Conservation (phyloP, 1,140 invertebrate species). For the Goniozus legneri region DNA sequence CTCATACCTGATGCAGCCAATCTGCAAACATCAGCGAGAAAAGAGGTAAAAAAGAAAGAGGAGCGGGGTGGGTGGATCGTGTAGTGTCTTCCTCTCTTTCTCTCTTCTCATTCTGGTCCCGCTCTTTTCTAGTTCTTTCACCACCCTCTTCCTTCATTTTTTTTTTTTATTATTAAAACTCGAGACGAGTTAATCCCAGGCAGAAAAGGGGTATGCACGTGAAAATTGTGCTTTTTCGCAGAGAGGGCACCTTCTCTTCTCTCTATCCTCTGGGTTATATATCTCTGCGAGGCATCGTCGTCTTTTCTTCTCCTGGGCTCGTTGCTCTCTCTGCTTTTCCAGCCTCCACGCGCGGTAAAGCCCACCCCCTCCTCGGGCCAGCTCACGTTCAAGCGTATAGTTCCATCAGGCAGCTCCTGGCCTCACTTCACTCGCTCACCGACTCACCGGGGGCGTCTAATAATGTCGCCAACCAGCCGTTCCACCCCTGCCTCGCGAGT, state of each 20-base stretch:
- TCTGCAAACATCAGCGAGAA: neutral
- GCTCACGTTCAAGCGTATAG: neutral
- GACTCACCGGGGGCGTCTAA: constrained; percentile 52
- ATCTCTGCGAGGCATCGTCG: constrained; percentile 24
- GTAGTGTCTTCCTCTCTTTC: too few species aligned
- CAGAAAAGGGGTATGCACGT: constrained; percentile 12
- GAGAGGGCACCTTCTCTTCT: constrained; percentile 8
- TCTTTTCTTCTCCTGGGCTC: constrained; percentile 44
- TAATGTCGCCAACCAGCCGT: constrained; percentile 55
- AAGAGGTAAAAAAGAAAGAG: neutral
- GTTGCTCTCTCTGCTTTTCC: constrained; percentile 9
- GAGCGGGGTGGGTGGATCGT: too few species aligned
- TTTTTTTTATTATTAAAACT: constrained; percentile 1
- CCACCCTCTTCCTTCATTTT: neutral
- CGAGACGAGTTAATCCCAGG: constrained; percentile 21
- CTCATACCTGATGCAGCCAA: too few species aligned
- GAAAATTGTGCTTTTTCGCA: constrained; percentile 31
- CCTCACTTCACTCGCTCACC: constrained; percentile 30
- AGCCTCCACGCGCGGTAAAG: neutral
- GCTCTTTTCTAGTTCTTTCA: constrained; percentile 1
- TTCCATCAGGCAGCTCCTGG: constrained; percentile 19
- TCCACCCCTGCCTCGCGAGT: constrained; percentile 30
- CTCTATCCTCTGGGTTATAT: constrained; percentile 17
- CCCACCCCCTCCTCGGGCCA: neutral
- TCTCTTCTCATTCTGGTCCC: neutral